These are phyloP conservation scores for Gallinago media DNA, from an alignment of 2,113 vertebrate genomes.

Conservation along the genomic window DNA sequence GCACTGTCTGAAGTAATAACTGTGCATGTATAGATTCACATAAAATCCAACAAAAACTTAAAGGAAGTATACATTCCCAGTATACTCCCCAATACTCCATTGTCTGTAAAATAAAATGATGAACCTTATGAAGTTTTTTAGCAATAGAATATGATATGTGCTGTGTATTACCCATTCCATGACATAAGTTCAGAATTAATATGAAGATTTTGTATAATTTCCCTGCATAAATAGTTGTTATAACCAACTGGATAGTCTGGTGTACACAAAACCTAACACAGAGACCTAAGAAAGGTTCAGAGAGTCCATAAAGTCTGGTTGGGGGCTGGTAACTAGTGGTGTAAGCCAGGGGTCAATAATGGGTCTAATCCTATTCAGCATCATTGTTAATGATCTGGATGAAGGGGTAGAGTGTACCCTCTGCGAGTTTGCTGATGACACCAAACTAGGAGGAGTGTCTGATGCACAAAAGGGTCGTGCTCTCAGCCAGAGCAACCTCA, in stretches of 20 bases:
- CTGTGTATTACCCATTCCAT: neutral
- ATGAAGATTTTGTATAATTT: neutral
- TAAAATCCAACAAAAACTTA: neutral
- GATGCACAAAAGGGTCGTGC: neutral
- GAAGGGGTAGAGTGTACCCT: fast-evolving
- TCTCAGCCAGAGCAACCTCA: neutral
- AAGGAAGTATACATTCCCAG: neutral
- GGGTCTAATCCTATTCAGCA: neutral
- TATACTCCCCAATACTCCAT: neutral
- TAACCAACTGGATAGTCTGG: neutral
- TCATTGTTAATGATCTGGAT: neutral
- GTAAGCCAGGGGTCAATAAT: fast-evolving
- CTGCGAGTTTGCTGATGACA: neutral
- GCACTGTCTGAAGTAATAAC: neutral
- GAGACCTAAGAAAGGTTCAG: neutral
- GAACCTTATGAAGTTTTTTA: neutral
- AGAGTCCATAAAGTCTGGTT: neutral
- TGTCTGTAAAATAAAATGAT: neutral
- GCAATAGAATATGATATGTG: neutral
- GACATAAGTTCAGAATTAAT: neutral
- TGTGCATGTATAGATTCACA: fast-evolving
- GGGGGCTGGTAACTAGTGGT: fast-evolving
- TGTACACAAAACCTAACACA: neutral
- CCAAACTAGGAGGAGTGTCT: neutral
- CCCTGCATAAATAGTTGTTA: neutral